phyloP scores from a whole-genome alignment of 2,888 invertebrate species.

The Drosophila demipolita region DNA sequence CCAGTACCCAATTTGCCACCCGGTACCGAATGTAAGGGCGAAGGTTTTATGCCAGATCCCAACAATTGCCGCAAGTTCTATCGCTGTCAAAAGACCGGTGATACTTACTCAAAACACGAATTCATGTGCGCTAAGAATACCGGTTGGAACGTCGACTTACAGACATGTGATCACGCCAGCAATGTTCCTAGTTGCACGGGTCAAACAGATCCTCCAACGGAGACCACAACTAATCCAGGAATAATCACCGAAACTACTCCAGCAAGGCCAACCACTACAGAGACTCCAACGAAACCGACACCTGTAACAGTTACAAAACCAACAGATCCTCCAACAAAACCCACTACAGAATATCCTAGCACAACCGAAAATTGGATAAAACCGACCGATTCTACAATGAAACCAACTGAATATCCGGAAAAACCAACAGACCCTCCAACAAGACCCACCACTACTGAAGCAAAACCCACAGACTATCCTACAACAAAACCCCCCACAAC shows the following conservation, averaged over 20 bases:
- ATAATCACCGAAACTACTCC: conserved; percentile 25
- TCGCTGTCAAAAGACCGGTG: conserved; percentile 86
- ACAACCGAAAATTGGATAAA: conserved; percentile 25
- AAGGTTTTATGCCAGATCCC: conserved; percentile 88
- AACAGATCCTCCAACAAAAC: conserved; percentile 30
- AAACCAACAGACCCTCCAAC: conserved; percentile 43
- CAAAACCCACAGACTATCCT: conserved; percentile 35
- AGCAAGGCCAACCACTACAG: conserved; percentile 44
- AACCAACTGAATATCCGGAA: conserved; percentile 32
- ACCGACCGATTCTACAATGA: conserved; percentile 19
- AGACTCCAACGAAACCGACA: conserved; percentile 30
- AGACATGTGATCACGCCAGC: conserved; percentile 87
- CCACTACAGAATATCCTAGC: not conserved
- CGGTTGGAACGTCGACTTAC: conserved; percentile 89
- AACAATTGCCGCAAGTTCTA: conserved; percentile 87
- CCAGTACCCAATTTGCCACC: conserved; percentile 78
- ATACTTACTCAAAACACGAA: conserved; percentile 84
- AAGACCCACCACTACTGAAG: conserved; percentile 22
- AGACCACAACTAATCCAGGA: conserved; percentile 40
- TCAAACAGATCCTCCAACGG: conserved; percentile 54
- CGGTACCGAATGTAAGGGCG: conserved; percentile 85
- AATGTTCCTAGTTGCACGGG: conserved; percentile 81
- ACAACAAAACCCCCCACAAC: conserved; percentile 2
- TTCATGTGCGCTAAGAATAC: conserved; percentile 89
- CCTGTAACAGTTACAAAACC: conserved; percentile 27